Conservation (phyloP, 2,797 vertebrate genomes). For the Sebastes reedi region DNA sequence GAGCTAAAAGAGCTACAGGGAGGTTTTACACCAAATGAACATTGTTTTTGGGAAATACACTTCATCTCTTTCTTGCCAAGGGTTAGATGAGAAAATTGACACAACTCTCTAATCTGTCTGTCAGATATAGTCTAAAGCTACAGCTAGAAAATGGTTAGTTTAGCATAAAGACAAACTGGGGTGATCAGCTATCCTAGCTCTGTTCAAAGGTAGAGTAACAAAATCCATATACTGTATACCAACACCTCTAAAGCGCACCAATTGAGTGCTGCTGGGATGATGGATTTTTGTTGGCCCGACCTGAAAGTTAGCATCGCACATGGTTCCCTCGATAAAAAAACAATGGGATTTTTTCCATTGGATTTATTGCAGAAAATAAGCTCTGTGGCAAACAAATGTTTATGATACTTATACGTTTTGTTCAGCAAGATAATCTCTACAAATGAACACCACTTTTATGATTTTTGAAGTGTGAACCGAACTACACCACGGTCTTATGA, state of each 20-base stretch:
- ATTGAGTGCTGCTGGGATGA: background rate
- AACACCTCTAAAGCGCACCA: background rate
- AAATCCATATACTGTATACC: background rate
- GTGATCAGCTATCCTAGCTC: background rate
- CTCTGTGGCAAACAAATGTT: background rate
- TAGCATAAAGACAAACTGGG: background rate
- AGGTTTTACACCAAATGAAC: background rate
- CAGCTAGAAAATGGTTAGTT: background rate
- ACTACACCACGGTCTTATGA: background rate
- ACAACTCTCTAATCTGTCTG: too few species aligned
- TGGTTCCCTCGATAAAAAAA: too few species aligned
- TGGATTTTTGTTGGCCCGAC: background rate
- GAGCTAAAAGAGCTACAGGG: background rate
- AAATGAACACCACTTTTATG: background rate
- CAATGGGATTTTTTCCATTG: background rate
- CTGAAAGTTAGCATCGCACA: too few species aligned
- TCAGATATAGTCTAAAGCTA: too few species aligned
- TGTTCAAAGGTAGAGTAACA: background rate
- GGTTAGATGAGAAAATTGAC: background rate
- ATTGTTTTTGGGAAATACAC: background rate
- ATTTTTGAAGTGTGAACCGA: background rate
- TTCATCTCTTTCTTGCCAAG: background rate
- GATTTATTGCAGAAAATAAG: background rate
- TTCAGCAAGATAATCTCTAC: too few species aligned
- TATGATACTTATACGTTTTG: background rate